A percentile compares a stretch with the other conserved stretches of the same genome.
Evolutionary conservation across 2,888 invertebrate genomes (phyloP).

Genomic region (Cetonia aurata): DNA sequence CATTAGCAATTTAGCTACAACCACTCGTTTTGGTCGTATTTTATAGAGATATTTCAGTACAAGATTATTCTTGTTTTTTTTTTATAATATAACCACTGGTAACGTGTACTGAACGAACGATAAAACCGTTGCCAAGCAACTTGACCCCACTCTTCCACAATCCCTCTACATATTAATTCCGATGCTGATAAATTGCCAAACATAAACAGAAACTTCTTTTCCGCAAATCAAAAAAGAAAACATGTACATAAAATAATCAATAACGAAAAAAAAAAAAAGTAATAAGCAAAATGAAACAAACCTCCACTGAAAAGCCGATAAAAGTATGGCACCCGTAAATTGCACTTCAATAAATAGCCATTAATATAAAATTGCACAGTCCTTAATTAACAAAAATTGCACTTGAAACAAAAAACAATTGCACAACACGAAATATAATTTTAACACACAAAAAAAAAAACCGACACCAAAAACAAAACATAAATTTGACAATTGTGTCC

Average conservation of each 20-base stretch:
- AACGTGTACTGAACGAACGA: background rate
- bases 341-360: conserved; percentile 7
- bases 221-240: background rate
- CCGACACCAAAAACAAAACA: conserved; percentile 45
- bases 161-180: conserved; percentile 14
- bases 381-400: conserved; percentile 12
- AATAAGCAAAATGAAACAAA: no score
- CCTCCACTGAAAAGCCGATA: conserved; percentile 1
- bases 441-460: conserved; percentile 45
- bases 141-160: conserved; percentile 18
- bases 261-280: conserved; percentile 24
- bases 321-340: conserved; percentile 12
- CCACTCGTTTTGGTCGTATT: no score
- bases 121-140: conserved; percentile 28
- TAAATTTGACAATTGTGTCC: conserved; percentile 61
- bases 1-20: no score
- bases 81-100: background rate
- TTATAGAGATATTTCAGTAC: no score
- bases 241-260: conserved; percentile 3
- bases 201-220: background rate
- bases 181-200: background rate
- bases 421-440: conserved; percentile 47
- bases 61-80: no score
- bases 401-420: conserved; percentile 35
- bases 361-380: background rate